Base-by-base conservation (phyloP, 2,797 vertebrate species). In the Schizothorax lantsangensis region DNA sequence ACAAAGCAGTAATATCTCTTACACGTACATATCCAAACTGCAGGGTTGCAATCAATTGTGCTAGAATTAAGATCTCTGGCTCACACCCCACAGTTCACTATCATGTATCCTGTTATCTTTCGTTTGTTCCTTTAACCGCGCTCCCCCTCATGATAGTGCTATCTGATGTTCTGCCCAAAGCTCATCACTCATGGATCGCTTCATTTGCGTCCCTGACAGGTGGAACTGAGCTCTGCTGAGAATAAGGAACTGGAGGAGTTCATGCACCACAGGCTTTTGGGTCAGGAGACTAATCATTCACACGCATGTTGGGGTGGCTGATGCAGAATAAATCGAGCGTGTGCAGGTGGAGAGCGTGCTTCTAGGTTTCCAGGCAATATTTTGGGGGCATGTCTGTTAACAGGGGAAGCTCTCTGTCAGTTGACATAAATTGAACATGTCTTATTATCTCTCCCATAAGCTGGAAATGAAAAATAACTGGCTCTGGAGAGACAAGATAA, bases 361-460 rank as follows among this genome's bases (percentile, higher is more conserved):
- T 87, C 79, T 80, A 49, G 40, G 82, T 87, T 73, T 72, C 43
- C 36, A 81, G 54, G 75, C 86, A 88, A 88, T 91, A 86, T 90
- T 88, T 84, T 86, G 84, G 62, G 88, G 87, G 85, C 80, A 69
- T 88, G 89, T 88, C 90, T 47, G 89, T 88, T 88, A 87, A 89
- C 83, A 59, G 81, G 84, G 84, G 88, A 88, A 88, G 90, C 85
- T 59, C 88, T 91, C 89, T 83, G 83, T 91, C 91, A 91, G 84
- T 88, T 91, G 89, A 91, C 90, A 88, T 84, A 91, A 92, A 91
- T 87, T 90, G 89, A 91, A 91, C 88, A 47, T 90, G 88, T 89
- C 91, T 90, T 90, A 90, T 91, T 92, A 92, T 92, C 90, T 90
- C 85, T 86, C 86, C 87, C 54, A 68, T 89, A 89, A 92, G 90